Conservation (phyloP, 2,113 vertebrate species). For the Takifugu bimaculatus region DNA sequence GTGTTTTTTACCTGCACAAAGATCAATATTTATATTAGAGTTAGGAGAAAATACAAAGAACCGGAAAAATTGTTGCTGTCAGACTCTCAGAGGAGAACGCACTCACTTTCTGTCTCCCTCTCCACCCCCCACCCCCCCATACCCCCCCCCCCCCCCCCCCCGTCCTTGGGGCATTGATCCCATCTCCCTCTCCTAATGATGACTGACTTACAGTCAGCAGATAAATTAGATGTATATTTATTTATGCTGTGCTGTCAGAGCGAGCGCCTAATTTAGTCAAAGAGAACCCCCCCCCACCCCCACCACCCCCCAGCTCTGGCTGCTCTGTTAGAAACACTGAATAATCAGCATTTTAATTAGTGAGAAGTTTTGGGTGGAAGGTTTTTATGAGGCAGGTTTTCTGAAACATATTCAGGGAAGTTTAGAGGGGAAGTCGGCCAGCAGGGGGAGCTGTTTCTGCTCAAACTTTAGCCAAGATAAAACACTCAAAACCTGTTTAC, state of each 20-base stretch:
- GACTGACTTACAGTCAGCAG: constrained; percentile 37
- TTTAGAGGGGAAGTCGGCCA: too few relatives aligned
- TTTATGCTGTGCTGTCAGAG: constrained; percentile 18
- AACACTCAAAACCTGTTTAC: too few relatives aligned
- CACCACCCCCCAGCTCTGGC: background rate
- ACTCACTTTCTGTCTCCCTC: too few relatives aligned
- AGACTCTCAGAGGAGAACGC: too few relatives aligned
- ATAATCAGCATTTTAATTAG: too few relatives aligned
- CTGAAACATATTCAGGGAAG: too few relatives aligned
- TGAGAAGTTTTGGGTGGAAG: too few relatives aligned
- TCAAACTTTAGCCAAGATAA: too few relatives aligned
- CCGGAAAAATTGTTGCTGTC: background rate
- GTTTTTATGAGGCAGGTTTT: too few relatives aligned
- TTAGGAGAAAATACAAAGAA: background rate
- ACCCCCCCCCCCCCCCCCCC: constrained; percentile 29
- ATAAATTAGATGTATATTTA: constrained; percentile 37
- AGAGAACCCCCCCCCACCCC: background rate
- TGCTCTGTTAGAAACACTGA: too few relatives aligned
- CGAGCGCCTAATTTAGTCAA: constrained; percentile 27
- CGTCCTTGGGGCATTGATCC: constrained; percentile 46
- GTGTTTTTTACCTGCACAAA: constrained; percentile 6
- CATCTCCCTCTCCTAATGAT: constrained; percentile 35
- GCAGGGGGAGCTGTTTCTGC: too few relatives aligned
- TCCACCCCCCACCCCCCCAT: background rate
- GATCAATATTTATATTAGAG: constrained; percentile 25